These are phyloP conservation scores for Wiebesia pumilae DNA, from an alignment of 1,140 invertebrate species.

Conservation along the genomic window DNA sequence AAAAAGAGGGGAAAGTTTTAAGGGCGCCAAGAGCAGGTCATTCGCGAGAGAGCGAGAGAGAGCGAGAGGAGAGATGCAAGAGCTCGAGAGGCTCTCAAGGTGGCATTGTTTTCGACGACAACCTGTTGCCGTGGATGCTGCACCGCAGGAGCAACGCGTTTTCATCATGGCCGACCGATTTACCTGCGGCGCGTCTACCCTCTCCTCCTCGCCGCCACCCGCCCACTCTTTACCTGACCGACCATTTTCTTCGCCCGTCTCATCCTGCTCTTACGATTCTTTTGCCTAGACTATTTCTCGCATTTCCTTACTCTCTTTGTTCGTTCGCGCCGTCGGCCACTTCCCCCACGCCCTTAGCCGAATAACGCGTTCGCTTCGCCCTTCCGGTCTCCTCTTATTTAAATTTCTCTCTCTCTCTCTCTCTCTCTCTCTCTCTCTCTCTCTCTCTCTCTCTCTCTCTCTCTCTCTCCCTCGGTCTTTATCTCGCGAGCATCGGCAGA, in stretches of 20 bases:
- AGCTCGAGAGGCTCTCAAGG: constrained; percentile 4
- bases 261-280: background rate
- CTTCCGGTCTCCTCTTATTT: constrained; percentile 24
- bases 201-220: background rate
- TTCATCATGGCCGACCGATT: constrained; percentile 51
- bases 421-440: background rate
- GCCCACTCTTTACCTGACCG: background rate
- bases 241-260: background rate
- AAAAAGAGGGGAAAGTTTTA: background rate
- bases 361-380: background rate
- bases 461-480: background rate
- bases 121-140: constrained; percentile 47
- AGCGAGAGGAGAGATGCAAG: background rate
- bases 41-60: background rate
- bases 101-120: constrained; percentile 43
- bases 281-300: background rate
- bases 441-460: no score
- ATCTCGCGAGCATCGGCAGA: constrained; percentile 1
- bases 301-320: background rate
- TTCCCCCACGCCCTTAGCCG: background rate
- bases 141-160: constrained; percentile 21
- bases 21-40: background rate
- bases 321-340: background rate
- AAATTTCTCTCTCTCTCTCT: constrained; percentile 21
- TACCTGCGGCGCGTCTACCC: constrained; percentile 31